phyloP scores from a whole-genome alignment of 2,797 vertebrate genomes.

The Acanthiza pusilla region DNA sequence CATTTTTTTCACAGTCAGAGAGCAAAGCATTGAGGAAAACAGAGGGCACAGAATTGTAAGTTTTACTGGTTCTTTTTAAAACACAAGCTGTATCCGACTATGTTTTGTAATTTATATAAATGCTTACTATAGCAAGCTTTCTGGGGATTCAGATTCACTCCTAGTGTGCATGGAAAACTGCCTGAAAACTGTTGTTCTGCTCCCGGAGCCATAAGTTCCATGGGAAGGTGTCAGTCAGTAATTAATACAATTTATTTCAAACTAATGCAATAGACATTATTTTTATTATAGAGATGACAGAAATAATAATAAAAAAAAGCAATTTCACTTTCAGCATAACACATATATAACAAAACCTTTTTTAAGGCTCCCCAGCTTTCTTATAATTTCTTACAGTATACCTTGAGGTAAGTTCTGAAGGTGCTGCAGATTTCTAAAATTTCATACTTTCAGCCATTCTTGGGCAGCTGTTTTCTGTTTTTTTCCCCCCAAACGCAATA shows the following conservation, averaged over 20 bases:
- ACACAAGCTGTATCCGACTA: not conserved
- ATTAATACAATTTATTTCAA: not conserved
- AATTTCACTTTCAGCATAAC: not conserved
- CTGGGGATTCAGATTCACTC: not conserved
- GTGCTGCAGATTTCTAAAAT: not conserved
- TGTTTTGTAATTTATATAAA: not conserved
- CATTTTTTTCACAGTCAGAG: not conserved
- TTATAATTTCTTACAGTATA: not conserved
- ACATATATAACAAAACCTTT: not conserved
- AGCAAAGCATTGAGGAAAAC: not conserved
- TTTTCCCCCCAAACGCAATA: not conserved
- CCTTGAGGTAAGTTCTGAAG: not conserved
- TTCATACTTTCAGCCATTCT: not conserved
- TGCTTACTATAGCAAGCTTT: not conserved
- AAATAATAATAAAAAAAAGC: not conserved
- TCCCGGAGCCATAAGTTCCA: not conserved
- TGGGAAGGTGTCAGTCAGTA: not conserved
- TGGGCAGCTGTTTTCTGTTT: not conserved
- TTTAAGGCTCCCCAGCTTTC: not conserved
- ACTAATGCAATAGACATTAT: no score
- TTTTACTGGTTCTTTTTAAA: not conserved
- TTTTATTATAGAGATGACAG: not conserved
- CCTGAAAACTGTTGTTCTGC: not conserved
- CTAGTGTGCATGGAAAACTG: not conserved
- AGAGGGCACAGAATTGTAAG: not conserved